These are phyloP conservation scores for Myotis davidii DNA, from an alignment of 2,113 vertebrate genomes.

Conservation along the genomic window DNA sequence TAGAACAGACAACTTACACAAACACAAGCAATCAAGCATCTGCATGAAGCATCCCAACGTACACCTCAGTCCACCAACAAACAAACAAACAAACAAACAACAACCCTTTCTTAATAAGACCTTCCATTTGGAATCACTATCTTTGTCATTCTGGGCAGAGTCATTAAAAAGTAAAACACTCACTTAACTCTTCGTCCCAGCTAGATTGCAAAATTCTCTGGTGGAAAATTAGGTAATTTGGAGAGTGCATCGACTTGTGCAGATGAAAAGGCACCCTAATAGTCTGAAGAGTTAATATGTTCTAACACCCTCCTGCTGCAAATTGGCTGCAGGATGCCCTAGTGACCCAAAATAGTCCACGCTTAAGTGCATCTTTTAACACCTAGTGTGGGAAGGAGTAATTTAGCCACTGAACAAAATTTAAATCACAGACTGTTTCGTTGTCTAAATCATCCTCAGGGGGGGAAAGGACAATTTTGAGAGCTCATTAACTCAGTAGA, in stretches of 20 bases:
- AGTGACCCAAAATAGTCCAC: not conserved
- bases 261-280: constrained; percentile 29
- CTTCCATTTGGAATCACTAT: constrained; percentile 39
- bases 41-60: not conserved
- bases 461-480: not conserved
- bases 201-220: constrained; percentile 48
- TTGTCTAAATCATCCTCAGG: constrained; percentile 15
- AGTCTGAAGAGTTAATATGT: constrained; percentile 38
- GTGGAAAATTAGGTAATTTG: constrained; percentile 61
- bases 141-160: constrained; percentile 27
- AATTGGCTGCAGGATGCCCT: constrained; percentile 23
- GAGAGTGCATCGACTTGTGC: constrained; percentile 2
- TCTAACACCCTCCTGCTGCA: not conserved
- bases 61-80: not conserved
- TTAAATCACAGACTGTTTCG: not conserved
- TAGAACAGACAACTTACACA: not conserved
- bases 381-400: not conserved
- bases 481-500: not conserved
- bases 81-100: not conserved
- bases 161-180: constrained; percentile 51
- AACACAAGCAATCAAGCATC: not conserved
- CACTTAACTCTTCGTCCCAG: constrained; percentile 54
- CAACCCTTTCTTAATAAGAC: not conserved
- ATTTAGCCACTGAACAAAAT: constrained; percentile 44
- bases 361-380: constrained; percentile 9